phyloP scores from a whole-genome alignment of 2,797 vertebrate species.

The Benthosema pterotum region DNA sequence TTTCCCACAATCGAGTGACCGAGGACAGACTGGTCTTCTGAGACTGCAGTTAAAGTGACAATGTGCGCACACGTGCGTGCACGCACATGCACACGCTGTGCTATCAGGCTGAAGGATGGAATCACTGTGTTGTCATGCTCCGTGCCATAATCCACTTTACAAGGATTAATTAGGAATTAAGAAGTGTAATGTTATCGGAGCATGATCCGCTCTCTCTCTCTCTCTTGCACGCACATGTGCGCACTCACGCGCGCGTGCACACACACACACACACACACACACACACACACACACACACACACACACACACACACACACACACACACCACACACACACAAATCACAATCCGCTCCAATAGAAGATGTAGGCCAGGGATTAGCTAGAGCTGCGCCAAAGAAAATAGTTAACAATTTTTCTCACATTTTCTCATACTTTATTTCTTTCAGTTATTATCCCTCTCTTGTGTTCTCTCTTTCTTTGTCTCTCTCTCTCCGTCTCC shows the following conservation, averaged over 20 bases:
- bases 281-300: slow-evolving; percentile 38
- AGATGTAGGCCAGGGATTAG: slow-evolving; percentile 67
- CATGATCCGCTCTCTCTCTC: slow-evolving; percentile 57
- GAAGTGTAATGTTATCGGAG: slow-evolving; percentile 77
- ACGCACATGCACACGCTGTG: slow-evolving; percentile 4
- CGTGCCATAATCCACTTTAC: slow-evolving; percentile 72
- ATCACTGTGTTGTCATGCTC: slow-evolving; percentile 68
- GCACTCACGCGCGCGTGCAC: slow-evolving; percentile 25
- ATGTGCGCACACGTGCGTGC: background rate
- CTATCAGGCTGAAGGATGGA: slow-evolving; percentile 41
- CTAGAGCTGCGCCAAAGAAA: slow-evolving; percentile 35
- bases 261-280: slow-evolving; percentile 21
- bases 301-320: background rate
- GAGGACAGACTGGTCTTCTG: slow-evolving; percentile 55
- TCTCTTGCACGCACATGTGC: slow-evolving; percentile 27
- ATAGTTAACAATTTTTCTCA: slow-evolving; percentile 21
- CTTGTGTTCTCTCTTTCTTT: slow-evolving; percentile 19
- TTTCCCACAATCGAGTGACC: slow-evolving; percentile 65
- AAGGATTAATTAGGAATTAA: slow-evolving; percentile 83
- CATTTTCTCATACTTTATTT: slow-evolving; percentile 43
- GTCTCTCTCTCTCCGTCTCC: slow-evolving; percentile 14
- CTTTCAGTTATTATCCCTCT: slow-evolving; percentile 23
- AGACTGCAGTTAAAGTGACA: slow-evolving; percentile 52
- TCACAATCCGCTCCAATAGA: slow-evolving; percentile 30
- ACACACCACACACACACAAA: background rate